A percentile compares a stretch with the other conserved stretches of the same genome.
Conservation (phyloP, 2,888 invertebrate genomes). For the Amiota communis region DNA sequence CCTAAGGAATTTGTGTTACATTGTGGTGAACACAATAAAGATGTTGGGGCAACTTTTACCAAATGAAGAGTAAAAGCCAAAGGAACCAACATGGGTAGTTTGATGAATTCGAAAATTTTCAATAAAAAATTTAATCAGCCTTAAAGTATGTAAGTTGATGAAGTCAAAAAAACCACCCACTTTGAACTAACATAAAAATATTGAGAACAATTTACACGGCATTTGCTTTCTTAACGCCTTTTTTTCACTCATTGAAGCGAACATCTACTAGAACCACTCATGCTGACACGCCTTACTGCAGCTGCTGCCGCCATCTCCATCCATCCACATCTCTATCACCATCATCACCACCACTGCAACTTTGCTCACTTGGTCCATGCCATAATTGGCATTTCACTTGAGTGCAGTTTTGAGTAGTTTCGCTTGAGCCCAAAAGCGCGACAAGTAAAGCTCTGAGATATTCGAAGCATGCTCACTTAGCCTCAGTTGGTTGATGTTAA, state of each 20-base stretch:
- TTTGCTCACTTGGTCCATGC: not conserved
- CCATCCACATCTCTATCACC: no score
- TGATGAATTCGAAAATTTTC: no score
- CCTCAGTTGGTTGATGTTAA: not conserved
- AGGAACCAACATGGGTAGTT: no score
- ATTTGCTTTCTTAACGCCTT: constrained; percentile 17
- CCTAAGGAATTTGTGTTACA: no score
- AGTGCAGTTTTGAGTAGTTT: constrained; percentile 28
- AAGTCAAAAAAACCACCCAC: not conserved
- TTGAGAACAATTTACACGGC: constrained; percentile 15
- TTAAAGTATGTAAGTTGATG: no score
- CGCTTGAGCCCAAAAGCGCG: not conserved
- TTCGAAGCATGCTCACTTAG: constrained; percentile 8
- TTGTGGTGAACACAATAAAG: no score
- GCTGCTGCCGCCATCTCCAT: no score
- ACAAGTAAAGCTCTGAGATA: not conserved
- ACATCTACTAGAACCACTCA: no score
- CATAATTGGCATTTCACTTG: constrained; percentile 33
- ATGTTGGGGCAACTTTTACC: no score
- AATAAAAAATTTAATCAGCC: no score
- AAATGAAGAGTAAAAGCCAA: no score
- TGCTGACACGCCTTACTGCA: not conserved
- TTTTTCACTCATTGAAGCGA: no score
- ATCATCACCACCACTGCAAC: not conserved
- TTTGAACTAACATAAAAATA: constrained; percentile 1